Evolutionary conservation across 2,888 invertebrate species (phyloP), one percentile per base, ranked within the genome.

Genomic region (Nipponacmea schrenckii): DNA sequence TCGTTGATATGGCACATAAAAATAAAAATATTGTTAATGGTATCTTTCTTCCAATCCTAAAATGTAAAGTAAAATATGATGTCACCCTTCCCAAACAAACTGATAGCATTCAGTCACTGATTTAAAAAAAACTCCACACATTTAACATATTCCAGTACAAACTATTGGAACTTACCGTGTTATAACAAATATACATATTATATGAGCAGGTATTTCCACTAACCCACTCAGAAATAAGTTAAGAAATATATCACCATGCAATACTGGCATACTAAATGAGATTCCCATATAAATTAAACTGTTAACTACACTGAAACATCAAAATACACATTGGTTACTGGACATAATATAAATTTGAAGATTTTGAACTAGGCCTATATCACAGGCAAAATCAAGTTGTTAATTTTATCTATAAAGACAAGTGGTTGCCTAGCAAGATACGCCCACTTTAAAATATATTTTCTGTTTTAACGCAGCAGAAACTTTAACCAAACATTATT

Each of bases 241-340:
- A 20, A 84, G 69, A 73, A 77, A 85, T 64, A 77, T 79, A 70
- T 85, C 79, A 4, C 85, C 84, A 77, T 82, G 81, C 62, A 85
- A 74, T 10, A 75, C 74, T 2, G 84, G 83, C 8, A 80, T 83
- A 64, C 81, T 80, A 69, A 85, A 79, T 39, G 82, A 75, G 24
- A 84, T 80, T 5, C 85, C 85, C 78, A 83, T 83, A 70, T 85
- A 85, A 65, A 81, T 79, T 12, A 86, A 71, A 75, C 85, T 85
- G 74, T 80, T 83, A n/a, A 83, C 83, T 70, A 83, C 79, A 78
- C 85, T 85, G 78, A 8, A 80, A 80, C 62, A 68, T 46, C 68
- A 68, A 67, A 27, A 70, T 20, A 66, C 8, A 20, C 46, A 27
- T 15, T 20, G 66, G n/a, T 39, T 63, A 8, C n/a, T 66, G 8